These are phyloP conservation scores for Drosophila simulans DNA, from an alignment of 1,140 invertebrate species.

Conservation along the genomic window DNA sequence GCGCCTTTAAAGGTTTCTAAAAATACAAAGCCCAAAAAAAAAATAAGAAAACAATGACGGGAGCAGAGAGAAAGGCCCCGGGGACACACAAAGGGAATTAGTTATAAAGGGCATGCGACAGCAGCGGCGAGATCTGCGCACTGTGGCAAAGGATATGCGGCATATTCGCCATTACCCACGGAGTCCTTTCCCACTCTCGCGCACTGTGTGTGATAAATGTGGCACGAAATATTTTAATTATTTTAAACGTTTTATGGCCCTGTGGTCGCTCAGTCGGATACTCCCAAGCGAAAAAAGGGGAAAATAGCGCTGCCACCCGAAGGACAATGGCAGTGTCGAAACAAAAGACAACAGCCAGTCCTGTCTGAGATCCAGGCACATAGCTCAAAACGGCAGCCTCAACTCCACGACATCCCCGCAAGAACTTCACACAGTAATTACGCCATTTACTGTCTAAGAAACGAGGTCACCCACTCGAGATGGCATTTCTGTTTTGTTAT, in stretches of 20 bases:
- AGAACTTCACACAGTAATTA: conserved; percentile 78
- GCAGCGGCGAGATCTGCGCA: conserved; percentile 31
- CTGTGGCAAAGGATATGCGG: conserved; percentile 66
- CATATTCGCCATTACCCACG: conserved; percentile 67
- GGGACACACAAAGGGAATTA: conserved; percentile 74
- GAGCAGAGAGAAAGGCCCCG: conserved; percentile 26
- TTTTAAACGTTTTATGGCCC: conserved; percentile 83
- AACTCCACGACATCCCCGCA: conserved; percentile 17
- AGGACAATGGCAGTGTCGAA: conserved; percentile 69
- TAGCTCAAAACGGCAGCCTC: conserved; percentile 72
- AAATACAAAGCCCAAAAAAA: conserved; percentile 65
- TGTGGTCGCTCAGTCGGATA: conserved; percentile 57
- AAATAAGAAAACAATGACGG: conserved; percentile 50
- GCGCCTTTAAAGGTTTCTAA: conserved; percentile 73
- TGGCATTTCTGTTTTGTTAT: conserved; percentile 60
- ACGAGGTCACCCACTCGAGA: conserved; percentile 75
- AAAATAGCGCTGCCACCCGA: conserved; percentile 45
- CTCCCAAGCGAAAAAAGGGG: conserved; percentile 27
- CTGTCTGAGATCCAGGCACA: conserved; percentile 55
- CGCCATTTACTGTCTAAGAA: conserved; percentile 76
- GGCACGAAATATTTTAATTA: conserved; percentile 84
- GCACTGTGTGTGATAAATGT: conserved; percentile 73
- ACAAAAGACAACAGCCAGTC: conserved; percentile 57
- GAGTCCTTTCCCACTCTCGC: neutral
- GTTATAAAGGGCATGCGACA: conserved; percentile 68